phyloP scores from a whole-genome alignment of 2,113 vertebrate species.

The Coptodon bakossiorum region DNA sequence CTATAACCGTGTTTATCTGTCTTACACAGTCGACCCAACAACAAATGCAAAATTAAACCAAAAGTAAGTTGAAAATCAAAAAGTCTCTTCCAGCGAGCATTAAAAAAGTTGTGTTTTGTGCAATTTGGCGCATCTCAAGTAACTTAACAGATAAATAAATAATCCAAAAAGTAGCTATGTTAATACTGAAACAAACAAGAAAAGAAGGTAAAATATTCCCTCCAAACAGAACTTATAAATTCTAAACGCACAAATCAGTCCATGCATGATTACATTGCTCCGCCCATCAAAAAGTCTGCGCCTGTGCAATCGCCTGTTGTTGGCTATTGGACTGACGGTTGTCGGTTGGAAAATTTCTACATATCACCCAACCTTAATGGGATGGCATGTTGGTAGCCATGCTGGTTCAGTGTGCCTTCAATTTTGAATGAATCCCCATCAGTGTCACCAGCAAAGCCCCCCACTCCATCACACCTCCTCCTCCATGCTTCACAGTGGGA shows the following conservation, averaged over 20 bases:
- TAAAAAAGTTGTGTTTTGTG: neutral
- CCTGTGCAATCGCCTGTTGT: neutral
- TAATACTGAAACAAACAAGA: neutral
- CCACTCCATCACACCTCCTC: neutral
- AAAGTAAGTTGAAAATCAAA: neutral
- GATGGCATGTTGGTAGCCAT: neutral
- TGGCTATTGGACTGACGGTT: neutral
- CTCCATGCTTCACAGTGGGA: neutral
- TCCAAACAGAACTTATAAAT: neutral
- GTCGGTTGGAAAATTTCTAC: neutral
- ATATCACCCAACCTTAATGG: neutral
- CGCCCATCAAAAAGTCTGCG: neutral
- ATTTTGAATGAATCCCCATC: neutral
- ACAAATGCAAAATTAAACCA: neutral
- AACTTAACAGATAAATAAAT: neutral
- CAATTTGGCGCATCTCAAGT: neutral
- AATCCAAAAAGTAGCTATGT: neutral
- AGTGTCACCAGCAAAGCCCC: neutral
- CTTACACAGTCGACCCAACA: neutral
- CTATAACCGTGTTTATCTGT: neutral
- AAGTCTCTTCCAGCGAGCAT: neutral
- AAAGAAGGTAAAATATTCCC: neutral
- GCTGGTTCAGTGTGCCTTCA: neutral
- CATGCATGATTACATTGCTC: neutral
- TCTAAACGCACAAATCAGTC: neutral